These are phyloP conservation scores for Istiophorus platypterus DNA, from an alignment of 2,113 vertebrate genomes.

Conservation along the genomic window DNA sequence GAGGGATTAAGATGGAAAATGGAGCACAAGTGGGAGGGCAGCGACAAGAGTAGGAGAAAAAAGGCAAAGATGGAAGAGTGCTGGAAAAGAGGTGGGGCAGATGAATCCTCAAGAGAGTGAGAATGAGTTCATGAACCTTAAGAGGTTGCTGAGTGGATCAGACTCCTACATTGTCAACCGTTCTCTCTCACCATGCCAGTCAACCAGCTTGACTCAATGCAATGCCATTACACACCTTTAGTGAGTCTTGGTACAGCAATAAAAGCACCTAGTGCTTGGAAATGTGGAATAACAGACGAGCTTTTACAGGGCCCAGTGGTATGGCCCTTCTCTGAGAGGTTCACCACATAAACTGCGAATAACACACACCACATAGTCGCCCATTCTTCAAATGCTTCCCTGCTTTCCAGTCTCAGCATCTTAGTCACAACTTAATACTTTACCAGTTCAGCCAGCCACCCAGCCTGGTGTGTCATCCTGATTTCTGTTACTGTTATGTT, in stretches of 20 bases:
- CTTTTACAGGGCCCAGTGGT: conserved; percentile 75
- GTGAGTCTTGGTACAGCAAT: conserved; percentile 76
- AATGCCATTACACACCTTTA: conserved; percentile 74
- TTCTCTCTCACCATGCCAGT: conserved; percentile 56
- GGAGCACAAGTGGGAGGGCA: conserved; percentile 62
- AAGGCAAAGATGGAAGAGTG: conserved; percentile 39
- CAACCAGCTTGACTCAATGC: conserved; percentile 27
- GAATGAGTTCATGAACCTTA: conserved; percentile 61
- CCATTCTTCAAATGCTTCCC: conserved; percentile 76
- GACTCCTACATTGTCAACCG: conserved; percentile 63
- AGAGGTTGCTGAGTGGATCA: conserved; percentile 54
- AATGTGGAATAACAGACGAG: conserved; percentile 79
- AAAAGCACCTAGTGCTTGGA: conserved; percentile 79
- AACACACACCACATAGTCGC: conserved; percentile 64
- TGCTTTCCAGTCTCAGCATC: conserved; percentile 55
- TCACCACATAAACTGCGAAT: conserved; percentile 66
- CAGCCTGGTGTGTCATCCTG: conserved; percentile 63
- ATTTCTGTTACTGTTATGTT: conserved; percentile 54
- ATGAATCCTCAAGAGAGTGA: conserved; percentile 46
- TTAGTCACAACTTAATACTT: conserved; percentile 72
- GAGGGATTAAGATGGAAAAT: conserved; percentile 67
- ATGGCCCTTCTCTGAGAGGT: conserved; percentile 54
- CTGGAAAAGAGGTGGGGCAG: conserved; percentile 53
- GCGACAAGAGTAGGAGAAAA: conserved; percentile 34
- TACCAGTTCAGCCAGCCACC: conserved; percentile 50